Conservation (phyloP, 2,888 invertebrate genomes). For the Linnaemya tessellans region DNA sequence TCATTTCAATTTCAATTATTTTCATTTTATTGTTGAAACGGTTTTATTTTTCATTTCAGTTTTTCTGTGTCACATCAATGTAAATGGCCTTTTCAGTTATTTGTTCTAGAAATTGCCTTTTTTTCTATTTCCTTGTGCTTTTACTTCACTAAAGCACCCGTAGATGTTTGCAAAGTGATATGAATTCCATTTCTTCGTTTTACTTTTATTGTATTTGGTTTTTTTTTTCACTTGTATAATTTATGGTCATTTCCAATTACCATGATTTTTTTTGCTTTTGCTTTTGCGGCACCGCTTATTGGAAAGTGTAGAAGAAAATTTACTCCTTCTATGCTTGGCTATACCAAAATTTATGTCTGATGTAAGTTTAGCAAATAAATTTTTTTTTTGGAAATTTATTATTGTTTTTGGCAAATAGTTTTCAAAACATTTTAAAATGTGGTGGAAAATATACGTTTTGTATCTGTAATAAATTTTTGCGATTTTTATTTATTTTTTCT, state of each 20-base stretch:
- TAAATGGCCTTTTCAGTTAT: conserved; percentile 47
- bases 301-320: neutral
- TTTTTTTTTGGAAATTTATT: conserved; percentile 58
- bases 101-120: conserved; percentile 51
- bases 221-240: conserved; percentile 41
- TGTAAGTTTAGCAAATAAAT: conserved; percentile 53
- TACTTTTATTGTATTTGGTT: neutral
- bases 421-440: conserved; percentile 8
- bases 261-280: conserved; percentile 16
- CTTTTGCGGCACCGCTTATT: neutral
- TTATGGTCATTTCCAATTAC: conserved; percentile 67
- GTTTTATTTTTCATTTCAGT: neutral
- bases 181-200: conserved; percentile 6
- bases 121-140: conserved; percentile 15
- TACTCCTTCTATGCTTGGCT: conserved; percentile 17
- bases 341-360: conserved; percentile 37
- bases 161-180: conserved; percentile 27
- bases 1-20: conserved; percentile 28
- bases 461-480: neutral
- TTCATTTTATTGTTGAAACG: conserved; percentile 44
- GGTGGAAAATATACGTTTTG: neutral
- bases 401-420: conserved; percentile 40
- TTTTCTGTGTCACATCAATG: conserved; percentile 5
- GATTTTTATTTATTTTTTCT: neutral
- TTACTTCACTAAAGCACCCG: conserved; percentile 16